A percentile compares a stretch with the other conserved stretches of the same genome.
Conservation (phyloP, 2,113 vertebrate species). For the Choloepus hoffmanni region DNA sequence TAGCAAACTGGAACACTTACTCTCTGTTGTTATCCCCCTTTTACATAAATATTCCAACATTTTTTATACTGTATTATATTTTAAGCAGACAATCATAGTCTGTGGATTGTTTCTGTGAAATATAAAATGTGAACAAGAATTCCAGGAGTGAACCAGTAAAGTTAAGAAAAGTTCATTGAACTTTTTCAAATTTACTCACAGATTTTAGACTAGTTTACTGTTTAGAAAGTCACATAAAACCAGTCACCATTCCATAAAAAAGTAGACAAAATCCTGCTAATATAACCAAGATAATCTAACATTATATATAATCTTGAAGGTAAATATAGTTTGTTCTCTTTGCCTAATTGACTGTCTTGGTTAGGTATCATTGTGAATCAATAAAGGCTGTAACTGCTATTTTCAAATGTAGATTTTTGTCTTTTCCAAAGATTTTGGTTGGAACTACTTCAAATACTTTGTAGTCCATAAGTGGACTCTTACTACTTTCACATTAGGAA, state of each 20-base stretch:
- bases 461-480: slow-evolving; percentile 93
- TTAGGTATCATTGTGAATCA: slow-evolving; percentile 85
- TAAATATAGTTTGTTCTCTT: slow-evolving; percentile 75
- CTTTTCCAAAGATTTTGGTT: slow-evolving; percentile 90
- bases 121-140: not conserved
- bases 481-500: slow-evolving; percentile 92
- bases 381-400: slow-evolving; percentile 92
- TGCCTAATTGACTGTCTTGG: slow-evolving; percentile 82
- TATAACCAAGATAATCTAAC: not conserved
- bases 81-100: not conserved
- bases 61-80: not conserved
- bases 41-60: not conserved
- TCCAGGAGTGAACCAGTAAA: not conserved
- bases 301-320: slow-evolving; percentile 74
- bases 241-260: not conserved
- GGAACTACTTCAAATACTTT: slow-evolving; percentile 94
- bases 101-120: not conserved
- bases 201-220: not conserved
- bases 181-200: not conserved
- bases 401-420: slow-evolving; percentile 91
- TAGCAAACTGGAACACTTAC: no score
- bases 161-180: not conserved
- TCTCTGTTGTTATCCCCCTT: not conserved
- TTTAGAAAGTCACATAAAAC: not conserved
- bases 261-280: not conserved